Base-by-base conservation (phyloP, 1,140 invertebrate genomes). In the Scylla paramamosain region DNA sequence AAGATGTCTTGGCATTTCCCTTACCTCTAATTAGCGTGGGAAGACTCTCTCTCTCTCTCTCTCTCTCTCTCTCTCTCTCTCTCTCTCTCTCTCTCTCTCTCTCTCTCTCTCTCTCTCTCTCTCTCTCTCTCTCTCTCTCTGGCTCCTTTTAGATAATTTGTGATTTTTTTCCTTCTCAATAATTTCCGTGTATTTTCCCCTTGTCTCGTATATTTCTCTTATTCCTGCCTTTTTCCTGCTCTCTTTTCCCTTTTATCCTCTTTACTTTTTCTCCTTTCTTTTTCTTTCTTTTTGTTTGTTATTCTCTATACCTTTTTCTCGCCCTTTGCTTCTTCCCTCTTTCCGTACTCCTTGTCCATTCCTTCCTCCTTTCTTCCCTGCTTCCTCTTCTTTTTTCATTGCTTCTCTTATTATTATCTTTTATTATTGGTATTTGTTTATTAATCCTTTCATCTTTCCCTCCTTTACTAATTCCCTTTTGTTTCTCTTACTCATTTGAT, bases 61-160 rank as follows among this genome's bases (percentile, higher is more conserved):
- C 67, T 77, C 67, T 77, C 67, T 77, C 67, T 77, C 67, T 77
- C 67, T 77, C 67, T 77, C 67, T 77, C 67, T 77, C 67, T 77
- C 67, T 77, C 67, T 77, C 67, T 77, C 67, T 25, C 67, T 77
- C 67, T 77, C 67, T 77, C 67, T 77, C 67, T 77, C 67, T 77
- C 67, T 77, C 67, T 77, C 67, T 77, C 67, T 77, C 67, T 77
- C 20, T 77, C 59, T 67, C 59, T 67, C 59, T 67, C 59, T 67
- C 59, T 67, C 59, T 67, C 59, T 67, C 59, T 67, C 59, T 67
- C 59, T 67, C 59, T 67, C 59, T 67, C 59, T 67, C 59, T 67
- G 7, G 3, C 48, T 52, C 48, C 14, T 14, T 52, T 14, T 25
- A 3, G 7, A 10, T 25, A 3, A 3, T 67, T 25, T 25, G 3